Evolutionary conservation across 2,797 vertebrate genomes (phyloP), one percentile per base, ranked within the genome.

Genomic region (Rhinichthys osculus): DNA sequence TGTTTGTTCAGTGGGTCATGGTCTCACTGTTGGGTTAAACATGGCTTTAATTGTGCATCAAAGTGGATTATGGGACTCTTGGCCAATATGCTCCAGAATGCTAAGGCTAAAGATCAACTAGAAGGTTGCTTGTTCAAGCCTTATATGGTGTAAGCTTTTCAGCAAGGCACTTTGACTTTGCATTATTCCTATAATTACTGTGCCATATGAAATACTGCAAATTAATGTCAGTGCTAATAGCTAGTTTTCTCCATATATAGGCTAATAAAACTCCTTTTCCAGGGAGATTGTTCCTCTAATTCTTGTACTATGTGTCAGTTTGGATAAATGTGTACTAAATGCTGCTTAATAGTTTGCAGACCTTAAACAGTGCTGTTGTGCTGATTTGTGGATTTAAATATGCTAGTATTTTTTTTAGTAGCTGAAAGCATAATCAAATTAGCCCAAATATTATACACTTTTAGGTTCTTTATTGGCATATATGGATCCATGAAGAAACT

Each of bases 101-200:
- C 2, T 5, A 33, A 42, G 35, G 67, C 50, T 27, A 40, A 54
- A 71, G 50, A 13, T 35, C 33, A 59, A 57, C 16, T 44, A 27
- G n/a, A 82, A 62, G 69, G 11, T 62, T 62, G 11, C 42, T 83
- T 73, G 42, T 83, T 74, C 71, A 30, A 83, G 13, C 69, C 11
- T 73, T 30, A 50, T 52, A 19, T 38, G 13, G 5, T 52, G 71
- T 50, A 16, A 74, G 42, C 30, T n/a, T 47, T 79, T 66, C 2
- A 79, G n/a, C 9, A 74, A 82, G n/a, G 40, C 40, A 30, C 30
- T 27, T 27, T 27, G 27, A 47, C 40, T 47, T 64, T 78, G 35
- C 7, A 35, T 40, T 57, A 77, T 77, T 59, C 7, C 21, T 78
- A 17, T 62, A 78, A 78, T 78, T 59, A 2, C 21, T 59, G 35